Percentiles rank a stretch among this genome's conserved stretches.
These are phyloP conservation scores for Drosophila putrida DNA, from an alignment of 2,888 invertebrate genomes.

Conservation along the genomic window DNA sequence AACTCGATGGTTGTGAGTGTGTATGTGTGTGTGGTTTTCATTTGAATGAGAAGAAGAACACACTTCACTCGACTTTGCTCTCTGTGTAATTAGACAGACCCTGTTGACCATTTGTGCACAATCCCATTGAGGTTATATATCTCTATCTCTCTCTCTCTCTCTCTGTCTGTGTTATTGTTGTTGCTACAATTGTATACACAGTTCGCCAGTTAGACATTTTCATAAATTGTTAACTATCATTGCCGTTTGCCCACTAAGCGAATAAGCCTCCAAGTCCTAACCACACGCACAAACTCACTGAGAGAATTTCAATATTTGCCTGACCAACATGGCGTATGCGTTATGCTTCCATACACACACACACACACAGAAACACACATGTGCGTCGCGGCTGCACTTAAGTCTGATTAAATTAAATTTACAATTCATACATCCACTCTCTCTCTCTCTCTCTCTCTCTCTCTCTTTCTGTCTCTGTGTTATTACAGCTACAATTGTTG, in stretches of 20 bases:
- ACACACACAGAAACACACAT: constrained; percentile 16
- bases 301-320: constrained; percentile 54
- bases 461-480: constrained; percentile 11
- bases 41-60: constrained; percentile 17
- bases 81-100: constrained; percentile 63
- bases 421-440: constrained; percentile 61
- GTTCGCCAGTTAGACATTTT: constrained; percentile 61
- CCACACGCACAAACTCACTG: constrained; percentile 5
- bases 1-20: constrained; percentile 48
- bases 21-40: constrained; percentile 36
- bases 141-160: background rate
- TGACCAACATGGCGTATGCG: constrained; percentile 53
- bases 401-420: constrained; percentile 75
- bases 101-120: constrained; percentile 11
- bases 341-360: constrained; percentile 34
- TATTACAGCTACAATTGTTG: constrained; percentile 21
- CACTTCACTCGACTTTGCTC: constrained; percentile 29
- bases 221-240: constrained; percentile 75
- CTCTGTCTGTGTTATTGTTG: constrained; percentile 20
- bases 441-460: too few relatives aligned
- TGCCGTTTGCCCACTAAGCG: constrained; percentile 51
- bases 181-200: constrained; percentile 36
- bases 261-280: constrained; percentile 32
- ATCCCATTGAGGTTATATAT: constrained; percentile 8
- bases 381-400: constrained; percentile 59